phyloP scores from a whole-genome alignment of 2,888 invertebrate genomes.

The Drosophila testacea region DNA sequence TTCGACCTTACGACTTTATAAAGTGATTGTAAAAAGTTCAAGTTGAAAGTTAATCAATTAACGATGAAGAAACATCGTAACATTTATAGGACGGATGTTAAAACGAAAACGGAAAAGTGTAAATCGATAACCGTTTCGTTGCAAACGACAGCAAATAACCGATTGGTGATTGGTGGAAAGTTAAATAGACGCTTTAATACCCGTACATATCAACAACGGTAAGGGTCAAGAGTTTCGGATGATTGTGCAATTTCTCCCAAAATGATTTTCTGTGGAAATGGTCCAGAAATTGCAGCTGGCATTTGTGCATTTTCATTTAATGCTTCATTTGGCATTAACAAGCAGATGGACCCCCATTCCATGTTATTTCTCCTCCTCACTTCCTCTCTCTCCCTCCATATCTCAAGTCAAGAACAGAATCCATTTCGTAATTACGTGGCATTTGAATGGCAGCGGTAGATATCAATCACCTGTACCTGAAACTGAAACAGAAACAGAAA shows the following conservation, averaged over 20 bases:
- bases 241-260: constrained; percentile 13
- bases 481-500: constrained; percentile 29
- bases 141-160: constrained; percentile 16
- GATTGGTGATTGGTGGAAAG: constrained; percentile 27
- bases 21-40: constrained; percentile 21
- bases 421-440: constrained; percentile 42
- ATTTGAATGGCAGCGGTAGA: constrained; percentile 42
- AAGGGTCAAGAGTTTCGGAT: constrained; percentile 12
- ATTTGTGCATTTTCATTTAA: constrained; percentile 28
- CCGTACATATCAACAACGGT: constrained; percentile 35
- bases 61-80: constrained; percentile 39
- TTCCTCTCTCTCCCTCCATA: background rate
- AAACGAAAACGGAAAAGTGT: constrained; percentile 33
- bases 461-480: constrained; percentile 39
- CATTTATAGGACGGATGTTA: constrained; percentile 30
- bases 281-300: constrained; percentile 26
- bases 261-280: constrained; percentile 12
- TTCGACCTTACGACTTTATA: constrained; percentile 12
- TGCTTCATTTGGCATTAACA: constrained; percentile 37
- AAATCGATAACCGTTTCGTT: constrained; percentile 26
- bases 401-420: constrained; percentile 24
- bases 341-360: constrained; percentile 14
- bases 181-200: constrained; percentile 25
- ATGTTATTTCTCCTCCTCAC: background rate
- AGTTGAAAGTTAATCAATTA: constrained; percentile 18